Conservation (phyloP, 2,888 invertebrate species). For the Chymomyza fuscimana region DNA sequence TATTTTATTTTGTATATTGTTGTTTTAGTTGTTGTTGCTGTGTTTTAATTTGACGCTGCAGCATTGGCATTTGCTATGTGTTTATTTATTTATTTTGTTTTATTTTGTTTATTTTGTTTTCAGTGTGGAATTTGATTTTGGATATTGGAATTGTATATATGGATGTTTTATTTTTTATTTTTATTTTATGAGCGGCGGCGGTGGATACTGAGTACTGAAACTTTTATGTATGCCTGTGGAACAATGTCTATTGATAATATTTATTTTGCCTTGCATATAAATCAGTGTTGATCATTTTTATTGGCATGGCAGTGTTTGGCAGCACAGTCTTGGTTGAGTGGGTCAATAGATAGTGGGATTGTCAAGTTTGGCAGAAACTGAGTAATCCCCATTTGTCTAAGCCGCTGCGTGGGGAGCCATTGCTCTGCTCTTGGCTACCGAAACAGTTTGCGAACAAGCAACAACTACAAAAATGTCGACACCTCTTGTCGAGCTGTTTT, state of each 20-base stretch:
- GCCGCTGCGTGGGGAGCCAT: not conserved
- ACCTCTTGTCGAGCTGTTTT: conserved; percentile 36
- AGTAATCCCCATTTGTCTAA: not conserved
- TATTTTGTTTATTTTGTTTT: conserved; percentile 55
- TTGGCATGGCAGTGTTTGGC: conserved; percentile 46
- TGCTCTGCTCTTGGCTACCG: not conserved
- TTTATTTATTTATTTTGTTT: conserved; percentile 55
- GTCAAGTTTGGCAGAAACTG: conserved; percentile 23
- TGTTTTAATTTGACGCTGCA: conserved; percentile 46
- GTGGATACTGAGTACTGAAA: conserved; percentile 13
- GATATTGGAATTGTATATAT: conserved; percentile 24
- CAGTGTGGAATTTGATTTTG: conserved; percentile 39
- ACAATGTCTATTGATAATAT: conserved; percentile 66
- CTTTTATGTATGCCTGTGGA: conserved; percentile 10
- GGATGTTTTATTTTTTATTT: conserved; percentile 14
- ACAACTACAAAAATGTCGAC: conserved; percentile 47
- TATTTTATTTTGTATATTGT: conserved; percentile 19
- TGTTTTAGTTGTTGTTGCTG: conserved; percentile 19
- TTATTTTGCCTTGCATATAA: conserved; percentile 72
- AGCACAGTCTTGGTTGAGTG: not conserved
- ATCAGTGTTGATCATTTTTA: conserved; percentile 69
- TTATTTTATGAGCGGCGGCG: conserved; percentile 8
- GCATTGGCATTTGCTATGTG: conserved; percentile 54
- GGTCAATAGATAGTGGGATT: conserved; percentile 22
- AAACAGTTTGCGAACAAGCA: not conserved